Base-by-base conservation (phyloP, 2,797 vertebrate genomes). In the Esox lucius region DNA sequence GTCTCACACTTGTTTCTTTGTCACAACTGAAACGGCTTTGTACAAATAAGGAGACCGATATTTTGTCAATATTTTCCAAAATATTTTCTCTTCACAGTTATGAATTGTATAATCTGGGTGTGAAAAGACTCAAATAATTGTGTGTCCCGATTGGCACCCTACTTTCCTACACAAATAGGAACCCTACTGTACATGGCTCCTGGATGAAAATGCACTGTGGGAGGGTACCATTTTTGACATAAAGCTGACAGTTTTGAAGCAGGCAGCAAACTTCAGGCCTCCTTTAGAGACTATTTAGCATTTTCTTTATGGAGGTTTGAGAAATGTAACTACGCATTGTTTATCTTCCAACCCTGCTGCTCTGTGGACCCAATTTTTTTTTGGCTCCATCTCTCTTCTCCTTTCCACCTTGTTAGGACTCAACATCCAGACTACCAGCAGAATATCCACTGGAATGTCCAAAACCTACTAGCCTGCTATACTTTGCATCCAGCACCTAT, bases 401-500 rank as follows among this genome's bases (percentile, higher is more conserved):
- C 46, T 49, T 11, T 2, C 8, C 19, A 19, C 16, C 51, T 56
- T 51, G 7, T n/a, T 2, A 19, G 7, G 26, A 31, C 68, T 62
- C 62, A 46, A 48, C 31, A 22, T 42, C 61, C 66, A 19, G 31
- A 59, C 31, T 24, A 22, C 56, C 72, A 56, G 48, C 68, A 75
- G 73, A 70, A 35, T 62, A 46, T 46, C 68, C 70, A 33, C 65
- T 22, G n/a, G n/a, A 79, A 79, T 75, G 68, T 68, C 48, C 68
- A 22, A 46, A 59, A 11, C 56, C n/a, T 24, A 16, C n/a, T 59
- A 9, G 31, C 48, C 62, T 72, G 8, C 42, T 7, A 8, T 8
- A 3, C 42, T 46, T 1, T 1, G 11, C 33, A 35, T 35, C 19
- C 53, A 46, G 42, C 33, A 2, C 48, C 48, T 16, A 6, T 13